phyloP scores from a whole-genome alignment of 2,113 vertebrate species.

The Noctilio leporinus region DNA sequence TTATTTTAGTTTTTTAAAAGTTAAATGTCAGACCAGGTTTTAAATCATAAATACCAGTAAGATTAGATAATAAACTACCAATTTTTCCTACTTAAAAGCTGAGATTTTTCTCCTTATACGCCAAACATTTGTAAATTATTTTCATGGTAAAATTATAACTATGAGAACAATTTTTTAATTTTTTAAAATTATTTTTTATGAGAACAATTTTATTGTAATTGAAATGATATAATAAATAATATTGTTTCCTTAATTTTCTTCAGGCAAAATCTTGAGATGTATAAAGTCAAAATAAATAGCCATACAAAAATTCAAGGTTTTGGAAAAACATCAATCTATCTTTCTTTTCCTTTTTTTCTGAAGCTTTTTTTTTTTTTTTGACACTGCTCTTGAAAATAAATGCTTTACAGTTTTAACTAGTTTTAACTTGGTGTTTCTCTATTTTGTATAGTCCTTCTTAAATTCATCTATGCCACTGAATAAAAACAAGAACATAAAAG shows the following conservation, averaged over 20 bases:
- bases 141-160: background rate
- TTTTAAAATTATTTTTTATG: too few relatives aligned
- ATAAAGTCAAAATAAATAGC: conserved; percentile 6
- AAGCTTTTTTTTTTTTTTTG: conserved; percentile 3
- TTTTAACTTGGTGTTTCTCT: background rate
- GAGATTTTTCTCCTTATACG: background rate
- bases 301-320: background rate
- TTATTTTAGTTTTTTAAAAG: background rate
- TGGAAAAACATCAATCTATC: background rate
- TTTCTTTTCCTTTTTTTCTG: background rate
- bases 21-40: background rate
- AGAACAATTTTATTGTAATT: background rate
- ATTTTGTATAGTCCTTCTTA: conserved; percentile 47
- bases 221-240: background rate
- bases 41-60: background rate
- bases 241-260: background rate
- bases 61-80: background rate
- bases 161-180: background rate
- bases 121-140: background rate
- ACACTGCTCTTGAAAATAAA: conserved; percentile 17
- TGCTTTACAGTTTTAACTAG: background rate
- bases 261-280: background rate
- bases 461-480: conserved; percentile 29
- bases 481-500: conserved; percentile 57
- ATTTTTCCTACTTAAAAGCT: background rate